Base-by-base conservation (phyloP, 2,113 vertebrate genomes). In the Bolborhynchus lineola region DNA sequence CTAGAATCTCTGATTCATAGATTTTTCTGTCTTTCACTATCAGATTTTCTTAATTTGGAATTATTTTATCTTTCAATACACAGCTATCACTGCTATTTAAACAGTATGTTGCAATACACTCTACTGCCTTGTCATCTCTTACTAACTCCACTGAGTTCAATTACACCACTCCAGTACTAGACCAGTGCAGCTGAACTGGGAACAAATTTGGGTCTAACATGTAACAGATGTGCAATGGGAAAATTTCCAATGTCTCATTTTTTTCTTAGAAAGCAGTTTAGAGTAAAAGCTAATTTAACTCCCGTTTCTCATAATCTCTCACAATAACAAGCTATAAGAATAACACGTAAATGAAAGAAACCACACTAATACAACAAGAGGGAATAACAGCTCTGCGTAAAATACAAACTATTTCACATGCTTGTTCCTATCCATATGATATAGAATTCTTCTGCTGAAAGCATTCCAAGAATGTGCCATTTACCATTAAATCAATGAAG, bases 391-490 rank as follows among this genome's bases (percentile, higher is more conserved):
- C 65, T 93, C 86, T 78, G 53, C 82, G 65, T 79, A 87, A 96
- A 96, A 60, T 60, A 65, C 75, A 76, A 95, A 94, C 90, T 82
- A 71, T 82, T 82, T 97, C 96, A 96, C 92, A 96, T 94, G 67
- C 86, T 92, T 88, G 47, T 46, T 86, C 90, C 69, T 82, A 90
- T 68, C 65, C 25, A 12, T 80, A 97, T 92, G 92, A 82, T 97
- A 97, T 82, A 98, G 97, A 97, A 96, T 94, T 69, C 96, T 97
- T 96, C 95, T 14, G 4, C 81, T 65, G 92, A 96, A 94, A 93
- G 88, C 92, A 94, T 97, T 98, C 97, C 94, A 97, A 95, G 96
- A 98, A 98, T 96, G 91, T 97, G 97, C 93, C 97, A 92, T 90
- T 97, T 84, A 91, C 93, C 95, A 93, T 97, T 95, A 98, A 95